Evolutionary conservation across 2,797 vertebrate species (phyloP).

Genomic region (Columba guinea): DNA sequence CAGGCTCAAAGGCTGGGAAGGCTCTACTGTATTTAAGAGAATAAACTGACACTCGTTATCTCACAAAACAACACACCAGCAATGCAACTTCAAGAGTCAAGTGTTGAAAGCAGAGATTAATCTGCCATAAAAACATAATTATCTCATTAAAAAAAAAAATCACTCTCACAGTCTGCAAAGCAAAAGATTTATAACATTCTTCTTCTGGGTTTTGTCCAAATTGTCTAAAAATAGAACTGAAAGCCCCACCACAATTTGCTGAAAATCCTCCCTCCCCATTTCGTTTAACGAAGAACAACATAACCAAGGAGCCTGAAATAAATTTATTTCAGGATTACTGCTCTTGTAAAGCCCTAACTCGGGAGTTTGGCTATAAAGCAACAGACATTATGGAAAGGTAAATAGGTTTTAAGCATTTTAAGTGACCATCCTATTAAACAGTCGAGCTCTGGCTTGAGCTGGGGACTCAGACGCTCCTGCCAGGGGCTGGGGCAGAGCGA

Average conservation of each 20-base stretch:
- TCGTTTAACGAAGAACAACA: not conserved
- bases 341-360: not conserved
- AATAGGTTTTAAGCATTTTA: not conserved
- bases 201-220: constrained; percentile 40
- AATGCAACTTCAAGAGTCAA: not conserved
- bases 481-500: accelerated
- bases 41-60: not conserved
- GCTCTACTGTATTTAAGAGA: not conserved
- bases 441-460: not conserved
- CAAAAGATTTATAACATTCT: constrained; percentile 19
- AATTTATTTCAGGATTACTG: not conserved
- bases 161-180: not conserved
- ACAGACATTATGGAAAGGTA: not conserved
- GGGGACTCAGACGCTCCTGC: not conserved
- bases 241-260: not conserved
- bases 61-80: not conserved
- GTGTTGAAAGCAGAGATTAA: constrained; percentile 21
- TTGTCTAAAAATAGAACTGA: constrained; percentile 8
- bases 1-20: not conserved
- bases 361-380: not conserved
- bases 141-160: not conserved
- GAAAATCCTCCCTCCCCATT: not conserved
- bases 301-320: not conserved
- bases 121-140: constrained; percentile 51
- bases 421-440: not conserved